These are phyloP conservation scores for Maccullochella peelii DNA, from an alignment of 2,113 vertebrate species.

Conservation along the genomic window DNA sequence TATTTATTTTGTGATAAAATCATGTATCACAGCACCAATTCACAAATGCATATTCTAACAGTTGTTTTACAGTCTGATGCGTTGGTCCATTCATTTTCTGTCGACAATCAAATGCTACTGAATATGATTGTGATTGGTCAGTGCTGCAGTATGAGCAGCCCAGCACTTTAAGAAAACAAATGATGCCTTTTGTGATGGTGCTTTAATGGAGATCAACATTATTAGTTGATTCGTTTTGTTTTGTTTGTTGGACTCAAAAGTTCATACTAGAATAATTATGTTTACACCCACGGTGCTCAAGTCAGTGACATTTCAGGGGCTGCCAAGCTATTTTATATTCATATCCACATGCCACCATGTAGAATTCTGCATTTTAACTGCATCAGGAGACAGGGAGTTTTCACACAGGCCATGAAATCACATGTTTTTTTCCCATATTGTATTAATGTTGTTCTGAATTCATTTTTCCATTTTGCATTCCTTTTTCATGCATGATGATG, in stretches of 20 bases:
- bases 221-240: constrained; percentile 15
- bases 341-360: constrained; percentile 43
- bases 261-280: constrained; percentile 42
- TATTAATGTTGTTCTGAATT: constrained; percentile 35
- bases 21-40: constrained; percentile 36
- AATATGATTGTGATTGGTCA: constrained; percentile 54
- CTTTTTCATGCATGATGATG: constrained; percentile 49
- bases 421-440: constrained; percentile 16
- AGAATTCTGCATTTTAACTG: constrained; percentile 31
- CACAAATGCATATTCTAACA: constrained; percentile 36
- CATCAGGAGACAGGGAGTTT: constrained; percentile 23
- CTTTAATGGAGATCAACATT: constrained; percentile 53
- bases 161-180: constrained; percentile 73
- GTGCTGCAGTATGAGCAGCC: constrained; percentile 42
- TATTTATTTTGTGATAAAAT: constrained; percentile 82
- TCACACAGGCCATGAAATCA: constrained; percentile 25
- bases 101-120: constrained; percentile 56
- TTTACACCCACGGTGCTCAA: constrained; percentile 61
- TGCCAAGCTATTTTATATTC: constrained; percentile 33
- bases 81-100: constrained; percentile 45
- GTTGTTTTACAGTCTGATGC: constrained; percentile 41
- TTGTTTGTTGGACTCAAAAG: constrained; percentile 36
- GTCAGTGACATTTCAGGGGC: constrained; percentile 49
- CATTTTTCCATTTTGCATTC: constrained; percentile 73
- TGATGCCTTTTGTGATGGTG: constrained; percentile 61